These are phyloP conservation scores for Spea hammondii DNA, from an alignment of 2,797 vertebrate genomes.

Conservation along the genomic window DNA sequence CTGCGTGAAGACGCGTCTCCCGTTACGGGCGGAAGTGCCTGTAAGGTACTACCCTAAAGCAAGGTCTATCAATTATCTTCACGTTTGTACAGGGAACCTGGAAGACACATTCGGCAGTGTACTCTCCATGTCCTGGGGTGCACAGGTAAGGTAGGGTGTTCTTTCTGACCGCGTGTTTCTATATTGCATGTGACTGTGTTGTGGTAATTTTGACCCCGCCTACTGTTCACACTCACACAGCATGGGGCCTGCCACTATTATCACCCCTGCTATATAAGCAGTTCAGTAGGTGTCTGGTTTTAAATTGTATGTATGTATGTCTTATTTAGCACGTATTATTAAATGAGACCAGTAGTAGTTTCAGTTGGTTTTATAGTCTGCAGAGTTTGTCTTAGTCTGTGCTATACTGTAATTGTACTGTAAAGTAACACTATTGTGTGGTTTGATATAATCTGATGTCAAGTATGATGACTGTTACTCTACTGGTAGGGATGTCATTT, in stretches of 20 bases:
- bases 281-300: too few relatives aligned
- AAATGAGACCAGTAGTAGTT: too few relatives aligned
- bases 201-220: constrained; percentile 27
- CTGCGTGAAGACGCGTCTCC: constrained; percentile 8
- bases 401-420: too few relatives aligned
- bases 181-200: constrained; percentile 43
- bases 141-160: constrained; percentile 9
- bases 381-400: too few relatives aligned
- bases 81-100: neutral
- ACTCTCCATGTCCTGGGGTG: neutral
- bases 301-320: too few relatives aligned
- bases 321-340: too few relatives aligned
- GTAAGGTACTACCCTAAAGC: constrained; percentile 13
- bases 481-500: too few relatives aligned
- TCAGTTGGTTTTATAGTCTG: too few relatives aligned
- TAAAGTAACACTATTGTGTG: too few relatives aligned
- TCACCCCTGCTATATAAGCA: neutral
- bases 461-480: too few relatives aligned
- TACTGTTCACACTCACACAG: constrained; percentile 16
- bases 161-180: neutral
- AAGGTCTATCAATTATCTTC: neutral
- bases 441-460: too few relatives aligned
- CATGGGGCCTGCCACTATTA: constrained; percentile 16
- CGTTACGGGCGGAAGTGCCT: constrained; percentile 46
- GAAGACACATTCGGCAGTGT: neutral